Conservation (phyloP, 2,113 vertebrate genomes). For the Panthera leo region DNA sequence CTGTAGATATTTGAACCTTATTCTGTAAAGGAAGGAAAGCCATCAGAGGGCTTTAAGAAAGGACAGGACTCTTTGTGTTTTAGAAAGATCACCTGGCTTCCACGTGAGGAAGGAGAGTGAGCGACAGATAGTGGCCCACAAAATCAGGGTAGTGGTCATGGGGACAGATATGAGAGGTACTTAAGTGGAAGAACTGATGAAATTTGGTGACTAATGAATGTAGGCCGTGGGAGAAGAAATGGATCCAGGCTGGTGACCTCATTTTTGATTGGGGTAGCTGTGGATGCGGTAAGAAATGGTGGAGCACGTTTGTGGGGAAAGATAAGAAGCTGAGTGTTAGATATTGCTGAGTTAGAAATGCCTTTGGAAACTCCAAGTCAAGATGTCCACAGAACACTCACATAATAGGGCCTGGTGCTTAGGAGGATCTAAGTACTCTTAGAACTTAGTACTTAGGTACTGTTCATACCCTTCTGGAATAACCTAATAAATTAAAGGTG, state of each 20-base stretch:
- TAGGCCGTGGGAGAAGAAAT: not conserved
- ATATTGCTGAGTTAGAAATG: not conserved
- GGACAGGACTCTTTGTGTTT: not conserved
- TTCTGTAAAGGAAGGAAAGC: not conserved
- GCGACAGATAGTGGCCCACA: not conserved
- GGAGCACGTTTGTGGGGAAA: not conserved
- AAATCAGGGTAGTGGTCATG: not conserved
- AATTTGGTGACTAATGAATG: not conserved
- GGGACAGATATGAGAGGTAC: not conserved
- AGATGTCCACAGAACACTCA: not conserved
- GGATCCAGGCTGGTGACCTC: not conserved
- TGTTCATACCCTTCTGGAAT: not conserved
- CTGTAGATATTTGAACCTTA: not conserved
- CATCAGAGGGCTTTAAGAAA: not conserved
- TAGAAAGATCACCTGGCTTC: not conserved
- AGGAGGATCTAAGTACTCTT: not conserved
- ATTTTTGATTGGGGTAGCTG: not conserved
- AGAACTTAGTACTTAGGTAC: not conserved
- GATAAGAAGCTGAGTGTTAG: not conserved
- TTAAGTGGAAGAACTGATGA: not conserved
- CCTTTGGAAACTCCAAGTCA: not conserved
- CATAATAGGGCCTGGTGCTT: not conserved
- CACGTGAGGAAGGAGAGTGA: not conserved
- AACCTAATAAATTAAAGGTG: not conserved
- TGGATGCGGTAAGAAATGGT: not conserved